A percentile compares a stretch with the other conserved stretches of the same genome.
Conservation (phyloP, 1,140 invertebrate genomes). For the Trichonephila clavipes region DNA sequence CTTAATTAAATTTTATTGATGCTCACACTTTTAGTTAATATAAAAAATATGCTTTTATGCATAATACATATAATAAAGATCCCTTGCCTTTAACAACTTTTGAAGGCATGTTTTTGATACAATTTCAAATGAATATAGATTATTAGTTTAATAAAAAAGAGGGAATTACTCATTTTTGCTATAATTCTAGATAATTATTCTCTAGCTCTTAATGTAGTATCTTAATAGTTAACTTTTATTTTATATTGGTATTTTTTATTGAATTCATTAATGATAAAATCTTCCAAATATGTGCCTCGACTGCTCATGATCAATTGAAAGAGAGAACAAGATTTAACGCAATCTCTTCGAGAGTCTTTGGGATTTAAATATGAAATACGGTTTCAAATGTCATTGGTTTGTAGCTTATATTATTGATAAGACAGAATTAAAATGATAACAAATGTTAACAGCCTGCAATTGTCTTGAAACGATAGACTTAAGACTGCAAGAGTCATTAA, state of each 20-base stretch:
- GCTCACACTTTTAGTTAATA: no score
- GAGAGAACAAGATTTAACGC: neutral
- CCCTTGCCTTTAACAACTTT: no score
- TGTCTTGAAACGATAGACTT: slow-evolving; percentile 22
- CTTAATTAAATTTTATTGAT: no score
- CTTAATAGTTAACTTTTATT: no score
- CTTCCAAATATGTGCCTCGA: neutral
- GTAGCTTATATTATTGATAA: neutral
- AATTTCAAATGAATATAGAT: no score
- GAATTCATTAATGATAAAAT: neutral
- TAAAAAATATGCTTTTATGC: no score
- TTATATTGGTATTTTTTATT: neutral
- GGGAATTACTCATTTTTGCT: no score
- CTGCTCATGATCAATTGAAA: neutral
- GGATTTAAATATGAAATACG: slow-evolving; percentile 1
- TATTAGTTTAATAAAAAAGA: no score
- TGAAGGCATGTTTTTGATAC: no score
- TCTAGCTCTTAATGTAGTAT: no score
- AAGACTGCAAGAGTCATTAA: neutral
- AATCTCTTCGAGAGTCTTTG: neutral
- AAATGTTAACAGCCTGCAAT: slow-evolving; percentile 16
- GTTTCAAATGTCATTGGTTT: neutral
- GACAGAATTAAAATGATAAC: slow-evolving; percentile 33
- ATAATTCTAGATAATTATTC: no score
- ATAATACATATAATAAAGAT: no score